These are phyloP conservation scores for Aplodontia rufa DNA, from an alignment of 2,113 vertebrate species.

Conservation along the genomic window DNA sequence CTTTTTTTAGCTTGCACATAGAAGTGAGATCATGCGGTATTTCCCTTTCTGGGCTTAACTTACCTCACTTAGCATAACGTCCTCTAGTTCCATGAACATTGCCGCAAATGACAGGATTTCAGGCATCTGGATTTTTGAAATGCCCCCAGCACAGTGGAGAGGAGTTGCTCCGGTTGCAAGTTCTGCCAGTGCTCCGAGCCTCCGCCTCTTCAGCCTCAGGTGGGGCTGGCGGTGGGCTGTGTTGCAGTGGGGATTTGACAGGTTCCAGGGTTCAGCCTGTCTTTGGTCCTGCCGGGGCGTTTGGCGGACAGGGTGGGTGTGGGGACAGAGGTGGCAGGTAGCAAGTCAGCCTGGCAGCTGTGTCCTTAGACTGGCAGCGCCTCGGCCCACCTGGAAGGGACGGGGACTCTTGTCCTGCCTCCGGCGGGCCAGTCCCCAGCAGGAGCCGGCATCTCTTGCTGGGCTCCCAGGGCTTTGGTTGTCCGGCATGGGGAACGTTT, in stretches of 20 bases:
- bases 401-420: neutral
- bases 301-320: neutral
- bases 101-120: constrained; percentile 37
- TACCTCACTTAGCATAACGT: neutral
- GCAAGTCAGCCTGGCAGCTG: neutral
- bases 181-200: neutral
- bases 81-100: neutral
- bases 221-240: neutral
- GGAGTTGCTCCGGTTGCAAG: neutral
- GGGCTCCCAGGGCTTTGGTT: neutral
- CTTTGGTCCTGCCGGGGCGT: neutral
- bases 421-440: neutral
- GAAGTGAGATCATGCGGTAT: constrained; percentile 29
- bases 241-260: neutral
- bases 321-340: too few relatives aligned
- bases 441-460: neutral
- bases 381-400: too few relatives aligned
- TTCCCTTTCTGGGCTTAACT: neutral
- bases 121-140: neutral
- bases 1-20: neutral
- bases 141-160: neutral
- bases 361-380: neutral
- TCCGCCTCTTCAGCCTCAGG: neutral
- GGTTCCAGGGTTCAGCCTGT: neutral
- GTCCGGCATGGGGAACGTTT: neutral